Evolutionary conservation across 1,140 invertebrate genomes (phyloP), one percentile per base, ranked within the genome.

Genomic region (Philopotamus ludificatus): DNA sequence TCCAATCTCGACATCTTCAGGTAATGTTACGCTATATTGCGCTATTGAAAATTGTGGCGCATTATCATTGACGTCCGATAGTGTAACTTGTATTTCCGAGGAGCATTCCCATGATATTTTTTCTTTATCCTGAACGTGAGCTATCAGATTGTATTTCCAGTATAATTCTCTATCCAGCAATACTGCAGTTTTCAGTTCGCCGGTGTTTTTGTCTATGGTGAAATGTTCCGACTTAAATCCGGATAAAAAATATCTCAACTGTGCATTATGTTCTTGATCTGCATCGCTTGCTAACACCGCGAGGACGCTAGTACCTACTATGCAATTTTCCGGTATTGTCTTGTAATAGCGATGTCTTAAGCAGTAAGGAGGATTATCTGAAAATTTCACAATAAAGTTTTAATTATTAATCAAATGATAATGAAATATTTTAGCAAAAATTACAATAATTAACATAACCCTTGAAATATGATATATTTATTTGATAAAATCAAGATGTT

Each of bases 1-100:
- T 4, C 88, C 87, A 21, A 89, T 74, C 73, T 89, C 85, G 0
- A 89, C 86, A 74, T 93, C 89, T 79, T 95, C 92, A 0, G 87
- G 83, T 26, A 95, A 78, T 26, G 86, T 85, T 0, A 91, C 86
- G 49, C 86, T 88, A 73, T 92, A 94, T 9, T 86, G 82, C 1
- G 83, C 78, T 75, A 89, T 82, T 0, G 85, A 84, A 74, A 94
- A 95, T 66, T 83, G 76, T 0, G 93, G 93, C 1, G 85, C 76
- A 76, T 93, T 93, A 67, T 94, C 91, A 73, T 94, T 93, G 0
- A 92, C 74, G 79, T 94, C 92, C 1, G 85, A 88, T n/a, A 89
- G 72, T 0, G 84, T 72, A 7, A 92, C 84, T 71, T 89, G 85
- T 25, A 93, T 76, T 73, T 88, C 84, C 1, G 88, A 91, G 0